Percentiles rank a stretch among this genome's conserved stretches.
Evolutionary conservation across 2,888 invertebrate genomes (phyloP).

Genomic region (Sthenelais limicola): DNA sequence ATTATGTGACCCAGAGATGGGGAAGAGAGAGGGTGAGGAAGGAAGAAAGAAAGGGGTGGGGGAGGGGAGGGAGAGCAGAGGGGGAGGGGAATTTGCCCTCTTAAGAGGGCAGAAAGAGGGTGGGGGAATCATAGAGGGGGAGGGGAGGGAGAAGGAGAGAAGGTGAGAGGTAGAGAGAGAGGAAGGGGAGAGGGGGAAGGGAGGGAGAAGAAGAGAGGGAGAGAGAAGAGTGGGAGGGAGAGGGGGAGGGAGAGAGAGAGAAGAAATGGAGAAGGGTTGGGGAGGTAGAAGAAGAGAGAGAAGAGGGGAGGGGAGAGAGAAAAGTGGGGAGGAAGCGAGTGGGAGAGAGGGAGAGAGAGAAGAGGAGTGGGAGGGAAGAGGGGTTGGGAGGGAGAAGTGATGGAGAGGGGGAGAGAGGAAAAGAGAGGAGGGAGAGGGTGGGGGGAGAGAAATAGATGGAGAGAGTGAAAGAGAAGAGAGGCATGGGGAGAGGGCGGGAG

Average conservation of each 20-base stretch:
- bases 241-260: background rate
- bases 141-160: background rate
- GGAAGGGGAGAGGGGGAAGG: background rate
- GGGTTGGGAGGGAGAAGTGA: background rate
- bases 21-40: no score
- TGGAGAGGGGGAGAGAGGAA: background rate
- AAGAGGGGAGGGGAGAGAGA: background rate
- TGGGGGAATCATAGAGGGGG: background rate
- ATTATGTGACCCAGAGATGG: no score
- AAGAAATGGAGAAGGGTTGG: background rate
- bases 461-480: no score
- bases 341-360: background rate
- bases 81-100: background rate
- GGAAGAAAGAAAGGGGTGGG: no score
- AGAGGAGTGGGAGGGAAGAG: no score
- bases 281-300: background rate
- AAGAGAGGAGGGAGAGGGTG: background rate
- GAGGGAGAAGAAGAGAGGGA: conserved; percentile 5
- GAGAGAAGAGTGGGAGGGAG: background rate
- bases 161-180: background rate
- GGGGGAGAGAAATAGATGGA: no score
- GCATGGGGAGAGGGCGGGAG: no score
- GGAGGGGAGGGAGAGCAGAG: no score
- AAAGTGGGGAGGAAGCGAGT: background rate
- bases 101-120: background rate